A percentile compares a stretch with the other conserved stretches of the same genome.
Evolutionary conservation across 2,797 vertebrate genomes (phyloP).

Genomic region (Sarcoramphus papa): DNA sequence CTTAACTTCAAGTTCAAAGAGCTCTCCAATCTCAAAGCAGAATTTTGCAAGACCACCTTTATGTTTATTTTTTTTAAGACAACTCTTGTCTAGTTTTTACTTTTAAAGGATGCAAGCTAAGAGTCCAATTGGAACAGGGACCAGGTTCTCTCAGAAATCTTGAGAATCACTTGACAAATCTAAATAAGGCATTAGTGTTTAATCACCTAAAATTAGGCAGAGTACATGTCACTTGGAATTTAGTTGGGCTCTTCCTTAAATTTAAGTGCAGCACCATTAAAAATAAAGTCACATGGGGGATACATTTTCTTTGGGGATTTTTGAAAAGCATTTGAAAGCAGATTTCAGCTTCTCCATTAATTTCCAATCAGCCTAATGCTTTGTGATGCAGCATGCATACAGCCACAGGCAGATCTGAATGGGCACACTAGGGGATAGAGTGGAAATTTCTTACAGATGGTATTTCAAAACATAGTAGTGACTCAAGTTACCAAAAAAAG

Average conservation of each 20-base stretch:
- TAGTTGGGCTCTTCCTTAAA: background rate
- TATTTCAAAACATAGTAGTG: conserved; percentile 44
- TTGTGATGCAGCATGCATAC: conserved; percentile 45
- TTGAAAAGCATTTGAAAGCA: conserved; percentile 25
- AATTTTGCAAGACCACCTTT: background rate
- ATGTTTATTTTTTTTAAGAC: background rate
- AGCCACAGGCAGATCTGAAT: conserved; percentile 31
- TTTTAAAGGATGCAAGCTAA: background rate
- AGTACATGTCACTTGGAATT: background rate
- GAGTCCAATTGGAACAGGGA: background rate
- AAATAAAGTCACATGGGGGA: background rate
- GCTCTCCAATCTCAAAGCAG: background rate
- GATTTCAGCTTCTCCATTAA: conserved; percentile 41
- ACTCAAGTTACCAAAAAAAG: conserved; percentile 5
- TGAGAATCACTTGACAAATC: background rate
- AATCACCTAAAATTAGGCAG: background rate
- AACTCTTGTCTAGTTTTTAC: background rate
- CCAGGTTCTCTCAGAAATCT: background rate
- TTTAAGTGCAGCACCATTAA: conserved; percentile 14
- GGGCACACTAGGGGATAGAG: conserved; percentile 36
- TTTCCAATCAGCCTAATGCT: conserved; percentile 53
- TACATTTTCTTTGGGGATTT: conserved; percentile 28
- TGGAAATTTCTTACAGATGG: conserved; percentile 58
- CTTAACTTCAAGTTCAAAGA: background rate
- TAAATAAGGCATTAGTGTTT: background rate